Conservation (phyloP, 2,113 vertebrate genomes). For the Eptesicus fuscus region DNA sequence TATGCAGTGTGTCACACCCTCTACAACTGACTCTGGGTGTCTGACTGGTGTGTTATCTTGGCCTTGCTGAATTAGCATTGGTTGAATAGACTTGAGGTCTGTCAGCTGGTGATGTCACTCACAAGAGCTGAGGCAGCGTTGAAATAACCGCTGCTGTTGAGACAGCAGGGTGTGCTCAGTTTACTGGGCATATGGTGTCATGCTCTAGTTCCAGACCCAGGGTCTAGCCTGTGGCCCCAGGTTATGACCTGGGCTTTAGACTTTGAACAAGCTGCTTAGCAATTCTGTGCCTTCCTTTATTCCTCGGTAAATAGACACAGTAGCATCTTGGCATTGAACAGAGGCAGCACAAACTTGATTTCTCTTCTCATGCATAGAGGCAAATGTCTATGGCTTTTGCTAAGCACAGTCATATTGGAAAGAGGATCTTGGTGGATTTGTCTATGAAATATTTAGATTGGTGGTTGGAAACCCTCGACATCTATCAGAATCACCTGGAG, state of each 20-base stretch:
- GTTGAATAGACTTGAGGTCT: background rate
- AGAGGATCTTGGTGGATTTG: background rate
- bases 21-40: background rate
- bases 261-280: background rate
- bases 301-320: background rate
- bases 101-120: background rate
- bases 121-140: background rate
- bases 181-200: accelerated
- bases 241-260: background rate
- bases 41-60: background rate
- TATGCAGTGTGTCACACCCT: too few relatives aligned
- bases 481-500: background rate
- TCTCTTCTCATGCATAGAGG: background rate
- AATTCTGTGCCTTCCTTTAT: background rate
- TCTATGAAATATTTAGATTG: slow-evolving; percentile 51
- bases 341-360: background rate
- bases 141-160: background rate
- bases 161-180: background rate
- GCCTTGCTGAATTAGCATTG: background rate
- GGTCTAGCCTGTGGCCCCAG: background rate
- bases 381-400: background rate
- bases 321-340: background rate
- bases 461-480: background rate
- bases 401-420: background rate
- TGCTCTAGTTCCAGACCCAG: background rate